Base-by-base conservation (phyloP, 2,797 vertebrate species). In the Ciconia nigra region DNA sequence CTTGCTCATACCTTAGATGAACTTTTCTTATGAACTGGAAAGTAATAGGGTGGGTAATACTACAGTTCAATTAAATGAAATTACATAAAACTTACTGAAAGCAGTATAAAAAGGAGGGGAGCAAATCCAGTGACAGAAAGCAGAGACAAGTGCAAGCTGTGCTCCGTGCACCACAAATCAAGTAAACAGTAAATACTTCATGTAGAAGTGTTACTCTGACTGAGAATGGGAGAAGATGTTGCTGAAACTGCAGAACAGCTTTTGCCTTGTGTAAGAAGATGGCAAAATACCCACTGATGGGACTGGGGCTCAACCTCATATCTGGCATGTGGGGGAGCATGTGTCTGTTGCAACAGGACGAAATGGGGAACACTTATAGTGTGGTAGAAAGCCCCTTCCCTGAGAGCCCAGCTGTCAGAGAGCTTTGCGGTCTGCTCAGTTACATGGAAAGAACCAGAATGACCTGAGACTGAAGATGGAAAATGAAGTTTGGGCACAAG, bases 11-110 rank as follows among this genome's bases (percentile, higher is more conserved):
- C 62, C 83, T 93, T 69, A 94, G 77, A 62, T 92, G 80, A 90
- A 94, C 91, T 93, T 96, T 83, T 55, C 52, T n/a, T 67, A 55
- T 80, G 72, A 91, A 94, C 47, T 83, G 71, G 66, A 90, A 81
- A 62, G 76, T 63, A 87, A 78, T 35, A 35, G 85, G 66, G n/a
- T 77, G 16, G 59, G 39, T 66, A 87, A 79, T 41, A 73, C 25
- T 58, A 31, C 33, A 83, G 35, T 58, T 76, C 4, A 2, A n/a
- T 54, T 76, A 87, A 78, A 76, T 51, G 20, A 82, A 86, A 89
- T 72, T 0, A 33, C 33, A 41, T 33, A 52, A n/a, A 83, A 67
- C 25, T 63, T 83, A 17, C 11, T 65, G 73, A 72, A 92, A 92
- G 46, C 0, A 3, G 37, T 39, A 24, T 35, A 20, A 83, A 88